Conservation (phyloP, 2,113 vertebrate species). For the Silurus asotus region DNA sequence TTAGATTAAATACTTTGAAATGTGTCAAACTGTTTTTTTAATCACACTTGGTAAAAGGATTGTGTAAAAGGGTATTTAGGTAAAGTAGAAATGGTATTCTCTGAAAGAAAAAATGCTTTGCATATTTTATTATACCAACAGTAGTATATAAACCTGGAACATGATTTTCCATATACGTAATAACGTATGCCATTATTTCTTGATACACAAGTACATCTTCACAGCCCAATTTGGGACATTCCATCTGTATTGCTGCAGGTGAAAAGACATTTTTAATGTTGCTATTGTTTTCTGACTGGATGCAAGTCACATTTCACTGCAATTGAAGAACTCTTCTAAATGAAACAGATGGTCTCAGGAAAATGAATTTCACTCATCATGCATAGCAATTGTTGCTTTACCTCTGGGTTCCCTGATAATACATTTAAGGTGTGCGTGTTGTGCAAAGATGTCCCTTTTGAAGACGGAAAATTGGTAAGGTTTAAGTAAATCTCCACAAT, state of each 20-base stretch:
- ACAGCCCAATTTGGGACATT: not conserved
- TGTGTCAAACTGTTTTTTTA: not conserved
- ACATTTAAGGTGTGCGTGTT: conserved; percentile 3
- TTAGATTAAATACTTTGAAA: not conserved
- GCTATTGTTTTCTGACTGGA: not conserved
- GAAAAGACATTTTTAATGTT: not conserved
- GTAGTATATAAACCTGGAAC: not conserved
- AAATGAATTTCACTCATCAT: conserved; percentile 25
- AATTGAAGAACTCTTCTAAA: conserved; percentile 24
- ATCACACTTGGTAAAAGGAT: not conserved
- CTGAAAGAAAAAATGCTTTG: not conserved
- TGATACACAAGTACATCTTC: not conserved
- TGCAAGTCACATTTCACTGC: not conserved
- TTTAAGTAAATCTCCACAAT: conserved; percentile 31
- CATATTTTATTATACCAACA: not conserved
- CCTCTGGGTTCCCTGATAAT: conserved; percentile 15
- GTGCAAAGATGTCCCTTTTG: not conserved
- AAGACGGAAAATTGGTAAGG: conserved; percentile 19
- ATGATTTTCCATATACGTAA: not conserved
- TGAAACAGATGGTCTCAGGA: conserved; percentile 20
- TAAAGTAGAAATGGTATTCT: not conserved
- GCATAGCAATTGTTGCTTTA: conserved; percentile 24
- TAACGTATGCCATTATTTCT: not conserved
- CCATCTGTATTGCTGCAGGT: not conserved
- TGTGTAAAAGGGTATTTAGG: not conserved